phyloP scores from a whole-genome alignment of 2,113 vertebrate species.

The Spea multiplicata region DNA sequence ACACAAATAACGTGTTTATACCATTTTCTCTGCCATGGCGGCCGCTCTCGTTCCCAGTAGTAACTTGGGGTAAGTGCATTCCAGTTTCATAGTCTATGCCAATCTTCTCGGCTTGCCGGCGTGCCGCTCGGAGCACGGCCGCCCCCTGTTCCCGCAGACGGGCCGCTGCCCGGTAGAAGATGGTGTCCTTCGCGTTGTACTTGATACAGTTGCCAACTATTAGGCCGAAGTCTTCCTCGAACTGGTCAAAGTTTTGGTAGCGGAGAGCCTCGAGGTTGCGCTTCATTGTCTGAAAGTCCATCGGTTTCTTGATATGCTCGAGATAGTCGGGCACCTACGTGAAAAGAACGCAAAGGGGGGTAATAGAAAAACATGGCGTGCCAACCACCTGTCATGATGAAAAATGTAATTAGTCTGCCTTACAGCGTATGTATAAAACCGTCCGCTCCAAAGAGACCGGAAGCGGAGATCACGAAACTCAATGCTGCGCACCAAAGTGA shows the following conservation, averaged over 20 bases:
- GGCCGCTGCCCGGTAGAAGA: conserved; percentile 93
- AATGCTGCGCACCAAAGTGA: no score
- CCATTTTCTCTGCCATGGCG: conserved; percentile 68
- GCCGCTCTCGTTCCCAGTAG: conserved; percentile 74
- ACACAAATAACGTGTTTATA: conserved; percentile 54
- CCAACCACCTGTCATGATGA: no score
- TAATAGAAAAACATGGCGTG: neutral
- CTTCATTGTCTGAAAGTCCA: conserved; percentile 99
- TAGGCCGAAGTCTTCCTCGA: conserved; percentile 93
- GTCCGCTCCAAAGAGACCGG: no score
- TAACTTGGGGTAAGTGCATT: conserved; percentile 86
- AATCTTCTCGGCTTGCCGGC: conserved; percentile 90
- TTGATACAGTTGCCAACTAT: conserved; percentile 98
- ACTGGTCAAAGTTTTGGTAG: conserved; percentile 93
- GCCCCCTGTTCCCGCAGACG: conserved; percentile 89
- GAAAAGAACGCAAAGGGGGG: conserved; percentile 50
- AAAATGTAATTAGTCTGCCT: no score
- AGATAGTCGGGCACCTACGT: conserved; percentile 93
- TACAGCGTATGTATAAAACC: no score
- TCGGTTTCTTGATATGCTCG: conserved; percentile 97
- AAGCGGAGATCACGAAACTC: no score
- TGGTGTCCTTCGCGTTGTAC: conserved; percentile 98
- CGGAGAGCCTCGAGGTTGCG: conserved; percentile 88
- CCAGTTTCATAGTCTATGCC: conserved; percentile 97
- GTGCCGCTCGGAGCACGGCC: conserved; percentile 80